A percentile compares a stretch with the other conserved stretches of the same genome.
phyloP scores from a whole-genome alignment of 1,140 invertebrate genomes.

The Tribolium castaneum region DNA sequence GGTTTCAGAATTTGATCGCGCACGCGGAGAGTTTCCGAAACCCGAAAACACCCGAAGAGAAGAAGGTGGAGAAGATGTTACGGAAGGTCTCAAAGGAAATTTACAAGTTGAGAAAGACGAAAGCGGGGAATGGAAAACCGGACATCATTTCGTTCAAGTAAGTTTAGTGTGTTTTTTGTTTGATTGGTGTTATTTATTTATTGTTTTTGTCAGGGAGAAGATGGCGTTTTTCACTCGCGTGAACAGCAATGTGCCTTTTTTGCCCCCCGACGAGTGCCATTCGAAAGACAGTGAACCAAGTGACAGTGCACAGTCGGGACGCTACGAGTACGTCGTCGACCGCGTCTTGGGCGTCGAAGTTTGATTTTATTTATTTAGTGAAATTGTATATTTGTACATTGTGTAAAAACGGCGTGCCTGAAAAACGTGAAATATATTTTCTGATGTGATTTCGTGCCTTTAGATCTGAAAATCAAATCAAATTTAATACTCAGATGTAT shows the following conservation, averaged over 20 bases:
- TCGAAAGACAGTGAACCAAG: conserved; percentile 46
- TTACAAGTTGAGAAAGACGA: conserved; percentile 87
- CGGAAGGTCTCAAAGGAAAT: conserved; percentile 90
- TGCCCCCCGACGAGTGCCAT: conserved; percentile 74
- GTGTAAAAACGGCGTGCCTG: conserved; percentile 28
- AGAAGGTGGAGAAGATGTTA: conserved; percentile 83
- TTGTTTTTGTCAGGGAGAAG: conserved; percentile 81
- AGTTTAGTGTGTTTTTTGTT: conserved; percentile 63
- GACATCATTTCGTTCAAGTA: conserved; percentile 94
- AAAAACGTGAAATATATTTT: conserved; percentile 27
- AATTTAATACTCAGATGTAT: conserved; percentile 44
- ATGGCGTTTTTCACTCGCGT: conserved; percentile 93
- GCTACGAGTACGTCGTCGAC: conserved; percentile 77
- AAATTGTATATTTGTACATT: conserved; percentile 38
- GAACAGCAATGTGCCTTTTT: conserved; percentile 80
- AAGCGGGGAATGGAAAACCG: conserved; percentile 88
- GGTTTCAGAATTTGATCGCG: conserved; percentile 81
- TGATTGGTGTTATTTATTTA: not conserved
- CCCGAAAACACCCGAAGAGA: conserved; percentile 77
- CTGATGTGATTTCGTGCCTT: conserved; percentile 55
- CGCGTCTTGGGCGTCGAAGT: conserved; percentile 77
- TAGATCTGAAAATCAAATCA: conserved; percentile 50
- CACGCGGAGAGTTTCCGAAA: conserved; percentile 72
- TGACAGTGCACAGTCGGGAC: conserved; percentile 52
- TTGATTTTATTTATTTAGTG: conserved; percentile 60